Evolutionary conservation across 2,888 invertebrate species (phyloP).

Genomic region (Chrysolina americana): DNA sequence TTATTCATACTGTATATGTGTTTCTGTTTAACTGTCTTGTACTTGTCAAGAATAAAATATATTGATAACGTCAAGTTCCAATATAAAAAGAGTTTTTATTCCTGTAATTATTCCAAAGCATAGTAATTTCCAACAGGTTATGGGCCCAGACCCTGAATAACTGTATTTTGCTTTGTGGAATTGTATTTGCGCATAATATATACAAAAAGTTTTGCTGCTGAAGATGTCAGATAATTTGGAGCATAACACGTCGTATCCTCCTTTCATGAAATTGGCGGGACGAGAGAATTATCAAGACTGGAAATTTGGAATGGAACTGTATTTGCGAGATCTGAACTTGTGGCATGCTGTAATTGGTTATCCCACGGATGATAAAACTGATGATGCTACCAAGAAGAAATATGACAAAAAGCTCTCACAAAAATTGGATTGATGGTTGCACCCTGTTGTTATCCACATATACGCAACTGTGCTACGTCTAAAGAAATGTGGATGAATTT

Average conservation of each 20-base stretch:
- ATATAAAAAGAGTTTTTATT: too few species aligned
- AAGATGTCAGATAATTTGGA: too few species aligned
- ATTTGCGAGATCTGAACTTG: background rate
- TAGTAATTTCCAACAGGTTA: too few species aligned
- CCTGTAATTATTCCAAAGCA: too few species aligned
- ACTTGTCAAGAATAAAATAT: too few species aligned
- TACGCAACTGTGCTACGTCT: constrained; percentile 27
- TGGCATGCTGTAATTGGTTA: background rate
- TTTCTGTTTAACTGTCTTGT: too few species aligned
- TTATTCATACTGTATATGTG: too few species aligned
- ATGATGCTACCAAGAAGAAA: background rate
- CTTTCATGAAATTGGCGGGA: background rate
- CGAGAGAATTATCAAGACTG: background rate
- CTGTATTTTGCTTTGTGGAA: too few species aligned
- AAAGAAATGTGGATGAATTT: constrained; percentile 48
- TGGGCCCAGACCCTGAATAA: too few species aligned
- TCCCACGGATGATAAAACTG: background rate
- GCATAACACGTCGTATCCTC: background rate
- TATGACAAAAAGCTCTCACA: background rate
- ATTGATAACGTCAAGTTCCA: too few species aligned
- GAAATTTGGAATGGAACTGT: constrained; percentile 15
- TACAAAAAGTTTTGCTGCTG: too few species aligned
- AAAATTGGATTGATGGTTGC: background rate
- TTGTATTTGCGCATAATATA: too few species aligned
- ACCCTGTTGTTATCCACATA: background rate